Base-by-base conservation (phyloP, 53 echinoderm and acorn worm genomes). In the Holothuria leucospilota region DNA sequence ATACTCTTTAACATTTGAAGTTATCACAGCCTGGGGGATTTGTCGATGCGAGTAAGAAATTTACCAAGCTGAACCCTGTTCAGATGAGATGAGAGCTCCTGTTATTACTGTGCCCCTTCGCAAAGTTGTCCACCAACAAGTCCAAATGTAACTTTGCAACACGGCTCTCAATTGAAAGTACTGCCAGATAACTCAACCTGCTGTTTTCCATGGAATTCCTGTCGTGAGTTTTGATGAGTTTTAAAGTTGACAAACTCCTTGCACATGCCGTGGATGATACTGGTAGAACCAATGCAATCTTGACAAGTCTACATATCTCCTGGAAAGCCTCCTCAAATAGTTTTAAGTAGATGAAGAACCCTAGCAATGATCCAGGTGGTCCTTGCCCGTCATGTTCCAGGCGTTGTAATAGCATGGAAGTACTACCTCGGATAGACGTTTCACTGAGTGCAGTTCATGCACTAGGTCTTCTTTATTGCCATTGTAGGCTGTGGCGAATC, bases 401-500 rank as follows among this genome's bases (percentile, higher is more conserved):
- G 70, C 53, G 68, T 85, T 87, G 62, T 13, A 87, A 77, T 12
- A n/a, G n/a, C n/a, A n/a, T n/a, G n/a, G n/a, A n/a, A n/a, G n/a
- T n/a, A n/a, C n/a, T n/a, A n/a, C n/a, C n/a, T n/a, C n/a, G n/a
- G n/a, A n/a, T n/a, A 87, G 65, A 62, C 78, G 77, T 59, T 86
- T 75, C 61, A 34, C 87, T 42, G 39, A 64, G 62, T 75, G 78
- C 29, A 86, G 30, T 63, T 86, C 77, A 86, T 86, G 87, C 21
- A 29, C 28, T 25, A 77, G 65, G 62, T 86, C 85, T 85, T 85
- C 70, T 51, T 25, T 69, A 30, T 85, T 71, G 71, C 59, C 71
- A 71, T 71, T 71, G 68, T 71, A 85, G 38, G 85, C 71, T 51
- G 71, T 56, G 20, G 86, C 86, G 78, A 78, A 56, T 53, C 58